phyloP scores from a whole-genome alignment of 1,140 invertebrate species.

The Anastatus disparis region DNA sequence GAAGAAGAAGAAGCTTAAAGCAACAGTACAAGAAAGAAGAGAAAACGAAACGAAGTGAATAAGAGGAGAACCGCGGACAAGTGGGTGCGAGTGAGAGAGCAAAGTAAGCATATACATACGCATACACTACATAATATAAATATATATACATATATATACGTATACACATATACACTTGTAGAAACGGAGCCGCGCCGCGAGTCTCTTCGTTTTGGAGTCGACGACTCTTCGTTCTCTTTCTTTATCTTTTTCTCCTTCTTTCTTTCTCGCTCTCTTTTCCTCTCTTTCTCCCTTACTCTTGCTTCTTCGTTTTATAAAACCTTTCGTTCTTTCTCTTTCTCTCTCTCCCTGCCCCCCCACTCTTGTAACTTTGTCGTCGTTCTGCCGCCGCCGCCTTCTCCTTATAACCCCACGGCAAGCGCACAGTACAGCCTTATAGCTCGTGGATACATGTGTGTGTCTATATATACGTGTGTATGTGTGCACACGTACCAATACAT shows the following conservation, averaged over 20 bases:
- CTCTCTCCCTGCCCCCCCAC: conserved; percentile 1
- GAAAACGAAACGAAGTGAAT: no score
- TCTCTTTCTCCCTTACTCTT: not conserved
- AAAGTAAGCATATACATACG: not conserved
- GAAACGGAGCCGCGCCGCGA: not conserved
- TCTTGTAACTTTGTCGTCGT: no score
- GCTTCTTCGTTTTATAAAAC: conserved; percentile 4
- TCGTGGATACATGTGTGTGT: no score
- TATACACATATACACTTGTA: not conserved
- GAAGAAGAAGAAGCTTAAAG: no score
- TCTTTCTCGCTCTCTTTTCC: conserved; percentile 32
- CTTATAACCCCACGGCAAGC: not conserved
- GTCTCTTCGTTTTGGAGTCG: conserved; percentile 30
- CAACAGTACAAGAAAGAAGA: no score
- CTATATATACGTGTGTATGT: no score
- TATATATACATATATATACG: not conserved
- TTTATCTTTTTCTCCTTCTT: conserved; percentile 33
- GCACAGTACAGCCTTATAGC: not conserved
- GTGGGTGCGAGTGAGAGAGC: no score
- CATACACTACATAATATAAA: not conserved
- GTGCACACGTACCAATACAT: no score
- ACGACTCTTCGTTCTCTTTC: conserved; percentile 34
- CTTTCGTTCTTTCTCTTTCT: not conserved
- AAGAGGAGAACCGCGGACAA: no score
- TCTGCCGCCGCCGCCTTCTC: not conserved